A percentile compares a stretch with the other conserved stretches of the same genome.
These are phyloP conservation scores for Patiria pectinifera DNA, from an alignment of 53 echinoderm and acorn worm genomes.

Conservation along the genomic window DNA sequence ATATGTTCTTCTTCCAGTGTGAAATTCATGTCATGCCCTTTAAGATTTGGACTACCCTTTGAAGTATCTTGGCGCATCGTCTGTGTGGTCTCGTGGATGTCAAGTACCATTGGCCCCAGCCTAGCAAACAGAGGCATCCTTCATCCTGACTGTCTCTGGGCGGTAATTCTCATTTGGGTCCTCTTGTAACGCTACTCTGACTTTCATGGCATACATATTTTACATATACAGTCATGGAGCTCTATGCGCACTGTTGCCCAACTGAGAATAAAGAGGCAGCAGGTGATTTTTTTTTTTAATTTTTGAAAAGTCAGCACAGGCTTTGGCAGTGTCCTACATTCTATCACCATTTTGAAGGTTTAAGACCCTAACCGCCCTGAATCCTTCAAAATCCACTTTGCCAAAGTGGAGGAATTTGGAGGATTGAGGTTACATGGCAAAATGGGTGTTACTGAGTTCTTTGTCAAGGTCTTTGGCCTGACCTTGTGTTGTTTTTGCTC, in stretches of 20 bases:
- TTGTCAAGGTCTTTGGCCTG: too few species aligned
- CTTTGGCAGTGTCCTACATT: too few species aligned
- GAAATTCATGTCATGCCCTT: not conserved
- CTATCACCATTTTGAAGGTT: too few species aligned
- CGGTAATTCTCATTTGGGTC: not conserved
- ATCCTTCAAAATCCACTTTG: too few species aligned
- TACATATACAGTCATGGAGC: not conserved
- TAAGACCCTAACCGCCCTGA: too few species aligned
- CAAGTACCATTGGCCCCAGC: not conserved
- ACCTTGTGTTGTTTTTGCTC: too few species aligned
- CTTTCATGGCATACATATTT: not conserved
- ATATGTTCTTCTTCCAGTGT: not conserved
- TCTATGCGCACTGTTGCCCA: not conserved
- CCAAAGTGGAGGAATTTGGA: too few species aligned
- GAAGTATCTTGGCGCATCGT: not conserved
- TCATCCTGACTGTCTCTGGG: not conserved
- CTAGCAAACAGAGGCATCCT: not conserved
- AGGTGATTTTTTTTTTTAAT: not conserved
- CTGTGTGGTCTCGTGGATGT: not conserved
- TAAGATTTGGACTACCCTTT: not conserved
- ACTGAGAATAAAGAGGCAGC: not conserved
- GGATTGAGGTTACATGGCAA: too few species aligned
- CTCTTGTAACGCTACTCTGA: conserved; percentile 1
- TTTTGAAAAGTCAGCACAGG: too few species aligned
- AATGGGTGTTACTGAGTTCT: too few species aligned